Evolutionary conservation across 2,888 invertebrate genomes (phyloP).

Genomic region (Pseudanteris insignis): DNA sequence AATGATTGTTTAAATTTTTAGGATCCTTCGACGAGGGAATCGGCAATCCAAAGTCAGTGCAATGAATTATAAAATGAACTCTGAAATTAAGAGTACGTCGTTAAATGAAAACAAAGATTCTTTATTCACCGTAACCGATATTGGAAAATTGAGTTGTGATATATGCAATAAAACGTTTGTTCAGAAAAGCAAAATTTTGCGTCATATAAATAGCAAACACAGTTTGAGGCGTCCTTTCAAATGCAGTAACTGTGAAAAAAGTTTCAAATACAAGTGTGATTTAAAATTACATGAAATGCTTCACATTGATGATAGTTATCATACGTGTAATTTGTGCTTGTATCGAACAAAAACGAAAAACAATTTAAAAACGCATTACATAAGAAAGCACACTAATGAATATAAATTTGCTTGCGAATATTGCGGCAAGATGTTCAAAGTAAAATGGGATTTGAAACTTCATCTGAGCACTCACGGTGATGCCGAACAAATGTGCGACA

Average conservation of each 20-base stretch:
- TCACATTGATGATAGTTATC: slow-evolving; percentile 46
- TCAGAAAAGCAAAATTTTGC: slow-evolving; percentile 52
- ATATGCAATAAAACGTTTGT: slow-evolving; percentile 48
- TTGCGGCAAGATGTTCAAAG: slow-evolving; percentile 70
- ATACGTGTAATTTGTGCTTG: slow-evolving; percentile 55
- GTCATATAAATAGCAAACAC: slow-evolving; percentile 54
- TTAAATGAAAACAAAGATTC: no score
- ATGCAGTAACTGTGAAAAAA: slow-evolving; percentile 49
- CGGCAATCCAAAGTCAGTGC: background rate
- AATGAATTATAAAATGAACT: no score
- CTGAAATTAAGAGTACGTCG: no score
- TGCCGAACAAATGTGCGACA: slow-evolving; percentile 56
- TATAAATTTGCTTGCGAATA: slow-evolving; percentile 69
- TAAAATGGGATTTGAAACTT: slow-evolving; percentile 62
- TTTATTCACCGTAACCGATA: slow-evolving; percentile 41
- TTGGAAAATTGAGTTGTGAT: slow-evolving; percentile 48
- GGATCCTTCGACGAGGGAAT: no score
- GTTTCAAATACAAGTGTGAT: slow-evolving; percentile 55
- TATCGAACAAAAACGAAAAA: slow-evolving; percentile 56
- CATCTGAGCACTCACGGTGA: slow-evolving; percentile 54
- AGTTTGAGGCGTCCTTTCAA: slow-evolving; percentile 53
- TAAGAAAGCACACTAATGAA: slow-evolving; percentile 58
- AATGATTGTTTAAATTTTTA: no score
- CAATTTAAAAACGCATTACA: slow-evolving; percentile 60
- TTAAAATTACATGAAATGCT: slow-evolving; percentile 50